These are phyloP conservation scores for Numenius arquata DNA, from an alignment of 2,113 vertebrate genomes.

Conservation along the genomic window DNA sequence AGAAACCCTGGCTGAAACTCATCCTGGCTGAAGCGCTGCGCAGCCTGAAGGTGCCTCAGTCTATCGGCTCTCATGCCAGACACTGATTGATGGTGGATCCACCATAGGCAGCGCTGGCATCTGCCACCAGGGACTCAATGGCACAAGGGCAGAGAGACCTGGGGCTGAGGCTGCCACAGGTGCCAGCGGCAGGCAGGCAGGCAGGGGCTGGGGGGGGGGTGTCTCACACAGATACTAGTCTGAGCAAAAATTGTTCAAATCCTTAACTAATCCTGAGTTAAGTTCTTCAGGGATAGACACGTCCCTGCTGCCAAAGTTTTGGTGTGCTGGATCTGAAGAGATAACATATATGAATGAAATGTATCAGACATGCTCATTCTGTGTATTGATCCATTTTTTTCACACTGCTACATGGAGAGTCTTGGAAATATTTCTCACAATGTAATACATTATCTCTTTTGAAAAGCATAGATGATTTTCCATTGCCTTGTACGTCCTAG, in stretches of 20 bases:
- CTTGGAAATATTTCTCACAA: not conserved
- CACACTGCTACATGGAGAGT: not conserved
- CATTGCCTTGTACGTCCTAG: not conserved
- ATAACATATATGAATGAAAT: accelerated
- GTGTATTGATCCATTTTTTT: not conserved
- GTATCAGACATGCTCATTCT: not conserved
- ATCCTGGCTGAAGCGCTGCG: not conserved
- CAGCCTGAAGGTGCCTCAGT: not conserved
- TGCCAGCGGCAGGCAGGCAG: not conserved
- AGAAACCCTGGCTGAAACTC: not conserved
- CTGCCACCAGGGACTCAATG: not conserved
- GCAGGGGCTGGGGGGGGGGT: too few relatives aligned
- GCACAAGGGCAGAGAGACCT: not conserved
- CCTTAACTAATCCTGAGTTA: not conserved
- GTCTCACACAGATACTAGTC: not conserved
- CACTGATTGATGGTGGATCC: not conserved
- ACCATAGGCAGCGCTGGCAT: accelerated
- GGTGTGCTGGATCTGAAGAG: not conserved
- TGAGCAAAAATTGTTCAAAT: not conserved
- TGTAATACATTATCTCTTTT: not conserved
- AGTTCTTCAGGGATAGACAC: not conserved
- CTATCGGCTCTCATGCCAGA: not conserved
- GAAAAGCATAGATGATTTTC: not conserved
- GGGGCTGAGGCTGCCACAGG: accelerated
- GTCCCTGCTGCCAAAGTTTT: not conserved